Evolutionary conservation across 1,140 invertebrate species (phyloP).

Genomic region (Lepidurus couesii): DNA sequence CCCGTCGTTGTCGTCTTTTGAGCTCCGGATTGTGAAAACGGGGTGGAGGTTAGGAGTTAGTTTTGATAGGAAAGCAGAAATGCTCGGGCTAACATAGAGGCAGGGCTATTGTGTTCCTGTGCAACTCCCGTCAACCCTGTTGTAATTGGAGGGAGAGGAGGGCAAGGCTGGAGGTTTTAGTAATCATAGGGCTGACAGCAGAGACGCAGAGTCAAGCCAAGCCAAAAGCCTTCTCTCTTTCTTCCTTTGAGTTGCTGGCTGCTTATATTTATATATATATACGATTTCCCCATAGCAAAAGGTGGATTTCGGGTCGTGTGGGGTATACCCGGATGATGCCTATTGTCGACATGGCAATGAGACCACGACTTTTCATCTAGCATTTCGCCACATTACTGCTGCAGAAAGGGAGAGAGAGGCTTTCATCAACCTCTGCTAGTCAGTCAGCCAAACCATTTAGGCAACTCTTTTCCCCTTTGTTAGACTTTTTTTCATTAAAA

Average conservation of each 20-base stretch:
- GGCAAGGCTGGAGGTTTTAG: constrained; percentile 20
- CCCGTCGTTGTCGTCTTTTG: not conserved
- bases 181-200: constrained; percentile 17
- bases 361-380: not conserved
- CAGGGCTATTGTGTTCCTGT: not conserved
- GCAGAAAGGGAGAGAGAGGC: not conserved
- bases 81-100: not conserved
- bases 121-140: not conserved
- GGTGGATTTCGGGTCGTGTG: not conserved
- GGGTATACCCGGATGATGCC: not conserved
- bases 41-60: not conserved
- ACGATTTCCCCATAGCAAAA: not conserved
- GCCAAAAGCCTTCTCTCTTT: not conserved
- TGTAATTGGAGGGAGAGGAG: not conserved
- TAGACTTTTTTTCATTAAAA: not conserved
- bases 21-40: not conserved
- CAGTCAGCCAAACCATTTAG: not conserved
- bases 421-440: constrained; percentile 15
- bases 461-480: not conserved
- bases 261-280: no score
- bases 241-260: not conserved
- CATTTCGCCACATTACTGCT: constrained; percentile 13
- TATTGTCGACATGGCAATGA: constrained; percentile 15
- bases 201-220: constrained; percentile 15
- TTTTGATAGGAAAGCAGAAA: constrained; percentile 3